Evolutionary conservation across 2,888 invertebrate species (phyloP), one percentile per base, ranked within the genome.

Genomic region (Agrotis ipsilon): DNA sequence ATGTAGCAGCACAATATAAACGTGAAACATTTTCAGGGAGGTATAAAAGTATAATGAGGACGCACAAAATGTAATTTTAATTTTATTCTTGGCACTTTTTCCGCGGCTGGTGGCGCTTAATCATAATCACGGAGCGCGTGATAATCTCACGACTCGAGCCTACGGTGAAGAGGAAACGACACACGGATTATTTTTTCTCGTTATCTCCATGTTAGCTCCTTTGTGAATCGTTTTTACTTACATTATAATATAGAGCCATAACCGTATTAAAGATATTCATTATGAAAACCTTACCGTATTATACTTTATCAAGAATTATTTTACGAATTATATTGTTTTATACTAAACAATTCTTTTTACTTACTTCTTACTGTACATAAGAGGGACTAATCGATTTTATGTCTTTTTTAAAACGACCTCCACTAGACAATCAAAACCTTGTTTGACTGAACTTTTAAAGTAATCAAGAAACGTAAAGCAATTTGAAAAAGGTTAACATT

Each of bases 121-220:
- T 93, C 92, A 93, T 92, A 94, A 94, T 94, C 93, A 93, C 88
- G 88, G 84, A 81, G 84, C 76, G 88, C 90, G 92, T 90, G 91
- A 93, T 94, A 93, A 94, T 94, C 93, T 89, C 86, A 80, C 88
- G 84, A 84, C 87, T 86, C 80, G 83, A 73, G 85, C 84, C 83
- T 78, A 82, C 88, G 89, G 92, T 90, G 90, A 90, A 90, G 91
- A 89, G 89, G 90, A 91, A 92, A 91, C 90, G 92, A 91, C 92
- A 89, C 85, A 88, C 84, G 88, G 88, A 90, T 82, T 80, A 85
- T 85, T 82, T 86, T 90, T 91, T 89, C 88, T 89, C 87, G 86
- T 91, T 90, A 90, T 89, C 84, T 87, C 81, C 78, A 45, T 66
- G 67, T 77, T 72, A 72, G 7, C 70, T 75, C 11, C 51, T 76